A percentile compares a stretch with the other conserved stretches of the same genome.
Conservation (phyloP, 2,888 invertebrate species). For the Macaria liturata region DNA sequence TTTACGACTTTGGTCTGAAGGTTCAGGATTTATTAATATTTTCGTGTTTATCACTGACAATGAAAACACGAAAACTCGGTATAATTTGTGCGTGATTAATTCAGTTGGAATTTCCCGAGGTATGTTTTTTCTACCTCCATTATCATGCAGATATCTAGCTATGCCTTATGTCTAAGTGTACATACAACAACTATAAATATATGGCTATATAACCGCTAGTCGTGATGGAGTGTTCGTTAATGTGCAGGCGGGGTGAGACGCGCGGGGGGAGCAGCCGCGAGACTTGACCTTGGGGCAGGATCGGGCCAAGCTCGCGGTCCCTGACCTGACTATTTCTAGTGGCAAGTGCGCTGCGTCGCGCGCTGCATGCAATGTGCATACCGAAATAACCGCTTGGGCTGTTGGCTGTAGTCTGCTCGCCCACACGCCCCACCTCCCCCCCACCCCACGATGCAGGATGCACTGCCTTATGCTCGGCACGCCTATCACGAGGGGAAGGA, state of each 20-base stretch:
- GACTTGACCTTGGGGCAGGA: slow-evolving; percentile 83
- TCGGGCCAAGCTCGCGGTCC: slow-evolving; percentile 79
- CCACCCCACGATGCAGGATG: slow-evolving; percentile 59
- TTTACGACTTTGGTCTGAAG: slow-evolving; percentile 29
- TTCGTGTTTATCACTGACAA: slow-evolving; percentile 22
- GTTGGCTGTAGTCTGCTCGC: slow-evolving; percentile 56
- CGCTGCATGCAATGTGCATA: slow-evolving; percentile 82
- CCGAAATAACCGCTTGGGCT: slow-evolving; percentile 78
- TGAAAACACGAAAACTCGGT: slow-evolving; percentile 16
- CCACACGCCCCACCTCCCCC: slow-evolving; percentile 43
- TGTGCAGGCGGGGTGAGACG: slow-evolving; percentile 45
- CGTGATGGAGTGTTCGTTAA: slow-evolving; percentile 57
- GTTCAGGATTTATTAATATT: slow-evolving; percentile 21
- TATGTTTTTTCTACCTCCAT: slow-evolving; percentile 10
- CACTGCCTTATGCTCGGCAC: slow-evolving; percentile 64
- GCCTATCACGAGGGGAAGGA: slow-evolving; percentile 60
- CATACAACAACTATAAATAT: background rate
- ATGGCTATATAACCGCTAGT: slow-evolving; percentile 27
- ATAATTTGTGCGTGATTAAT: slow-evolving; percentile 12
- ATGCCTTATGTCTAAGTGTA: background rate
- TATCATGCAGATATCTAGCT: background rate
- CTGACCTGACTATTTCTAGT: slow-evolving; percentile 83
- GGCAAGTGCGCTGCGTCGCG: slow-evolving; percentile 77
- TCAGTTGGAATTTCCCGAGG: slow-evolving; percentile 22
- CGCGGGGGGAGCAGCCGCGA: slow-evolving; percentile 44